Base-by-base conservation (phyloP, 2,113 vertebrate species). In the Picathartes gymnocephalus region DNA sequence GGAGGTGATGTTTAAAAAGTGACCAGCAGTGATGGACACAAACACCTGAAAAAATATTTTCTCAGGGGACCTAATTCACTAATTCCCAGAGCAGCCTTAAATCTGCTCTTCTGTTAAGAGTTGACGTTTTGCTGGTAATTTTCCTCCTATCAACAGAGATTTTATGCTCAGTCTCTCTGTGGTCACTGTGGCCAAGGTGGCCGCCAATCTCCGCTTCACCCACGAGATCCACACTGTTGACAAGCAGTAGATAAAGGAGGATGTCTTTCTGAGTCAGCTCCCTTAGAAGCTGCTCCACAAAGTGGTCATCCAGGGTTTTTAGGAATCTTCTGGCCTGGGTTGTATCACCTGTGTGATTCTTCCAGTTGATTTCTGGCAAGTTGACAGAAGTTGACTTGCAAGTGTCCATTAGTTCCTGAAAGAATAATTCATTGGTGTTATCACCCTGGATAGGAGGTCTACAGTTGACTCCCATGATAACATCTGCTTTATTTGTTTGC, bases 401-500 rank as follows among this genome's bases (percentile, higher is more conserved):
- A 37, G 3, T 22, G 31, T 51, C 17, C 31, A 35, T 33, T 44
- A 27, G 6, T 33, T 77, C 27, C 17, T 44, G 21, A 68, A 58
- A 58, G 11, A 58, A 4, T 27, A 86, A 27, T 40, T 35, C 3
- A 47, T 56, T 0, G 0, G 11, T 35, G 31, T 42, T 0, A 0
- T 25, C 1, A 1, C 7, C 5, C 17, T 11, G 7, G 37, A 31
- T 10, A 18, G 25, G 13, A 66, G 11, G 11, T 50, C 31, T 68
- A 4, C 9, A 18, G 18, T 21, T 0, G 0, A 19, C 53, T 77
- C 25, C 4, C 11, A 37, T 0, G 0, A 44, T 33, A 68, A 44
- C 3, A 51, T 51, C 33, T 42, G 17, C 5, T 15, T 44, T 58
- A 15, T 51, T 58, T 51, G 6, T 42, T 76, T 68, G 22, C 18